Percentiles rank a stretch among this genome's conserved stretches.
Conservation (phyloP, 2,113 vertebrate species). For the Melanostigma gelatinosum region DNA sequence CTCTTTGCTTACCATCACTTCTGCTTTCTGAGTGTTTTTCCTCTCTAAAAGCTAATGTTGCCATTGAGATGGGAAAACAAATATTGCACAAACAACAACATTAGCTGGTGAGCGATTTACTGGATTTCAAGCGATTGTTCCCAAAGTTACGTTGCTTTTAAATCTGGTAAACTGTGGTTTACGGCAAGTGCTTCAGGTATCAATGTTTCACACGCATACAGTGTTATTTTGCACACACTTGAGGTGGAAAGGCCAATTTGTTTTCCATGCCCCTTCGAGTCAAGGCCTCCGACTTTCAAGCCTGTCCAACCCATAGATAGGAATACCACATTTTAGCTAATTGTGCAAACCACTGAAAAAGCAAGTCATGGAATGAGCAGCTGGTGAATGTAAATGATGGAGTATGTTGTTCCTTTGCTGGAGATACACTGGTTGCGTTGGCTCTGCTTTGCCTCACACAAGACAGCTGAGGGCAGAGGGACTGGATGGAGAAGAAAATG, state of each 20-base stretch:
- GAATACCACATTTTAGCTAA: constrained; percentile 9
- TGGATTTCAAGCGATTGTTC: constrained; percentile 30
- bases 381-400: not conserved
- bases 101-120: constrained; percentile 47
- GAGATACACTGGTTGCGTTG: not conserved
- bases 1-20: constrained; percentile 33
- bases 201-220: not conserved
- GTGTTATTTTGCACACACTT: not conserved
- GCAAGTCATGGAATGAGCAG: not conserved
- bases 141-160: constrained; percentile 32
- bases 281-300: not conserved
- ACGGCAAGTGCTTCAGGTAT: constrained; percentile 14
- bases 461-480: constrained; percentile 37
- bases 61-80: constrained; percentile 50
- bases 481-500: constrained; percentile 22
- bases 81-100: constrained; percentile 51
- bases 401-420: not conserved
- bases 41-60: constrained; percentile 42
- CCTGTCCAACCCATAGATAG: not conserved
- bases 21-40: constrained; percentile 30
- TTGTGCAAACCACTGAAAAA: not conserved
- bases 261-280: not conserved
- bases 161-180: constrained; percentile 14
- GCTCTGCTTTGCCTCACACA: constrained; percentile 40
- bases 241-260: not conserved